Conservation (phyloP, 2,888 invertebrate species). For the Yponomeuta plumbellus region DNA sequence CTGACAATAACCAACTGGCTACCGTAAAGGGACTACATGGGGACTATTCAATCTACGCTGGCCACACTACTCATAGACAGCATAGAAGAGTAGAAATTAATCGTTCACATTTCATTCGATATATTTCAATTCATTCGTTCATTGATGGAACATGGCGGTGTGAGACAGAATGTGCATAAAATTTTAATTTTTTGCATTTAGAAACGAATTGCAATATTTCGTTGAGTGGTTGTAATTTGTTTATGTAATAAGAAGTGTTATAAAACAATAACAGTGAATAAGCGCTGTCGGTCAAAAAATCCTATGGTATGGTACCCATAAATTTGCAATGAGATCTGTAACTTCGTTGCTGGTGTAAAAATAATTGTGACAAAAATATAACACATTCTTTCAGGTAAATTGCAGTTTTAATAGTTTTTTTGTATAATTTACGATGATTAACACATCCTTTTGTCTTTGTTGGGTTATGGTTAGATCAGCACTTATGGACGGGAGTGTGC, state of each 20-base stretch:
- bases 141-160: slow-evolving; percentile 70
- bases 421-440: slow-evolving; percentile 13
- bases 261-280: slow-evolving; percentile 3
- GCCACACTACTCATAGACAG: not conserved
- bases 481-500: slow-evolving; percentile 36
- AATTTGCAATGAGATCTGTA: slow-evolving; percentile 70
- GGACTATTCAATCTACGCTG: not conserved
- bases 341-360: slow-evolving; percentile 73
- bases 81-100: not conserved
- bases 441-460: slow-evolving; percentile 18
- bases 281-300: not conserved
- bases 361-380: slow-evolving; percentile 74
- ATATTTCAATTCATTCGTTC: slow-evolving; percentile 41
- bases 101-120: slow-evolving; percentile 14
- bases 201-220: slow-evolving; percentile 43
- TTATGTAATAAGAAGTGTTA: not conserved
- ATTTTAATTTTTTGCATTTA: slow-evolving; percentile 63
- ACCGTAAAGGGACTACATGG: too few relatives aligned
- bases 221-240: not conserved
- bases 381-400: slow-evolving; percentile 64
- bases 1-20: too few relatives aligned
- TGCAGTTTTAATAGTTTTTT: slow-evolving; percentile 40
- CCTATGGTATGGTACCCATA: slow-evolving; percentile 9
- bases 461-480: slow-evolving; percentile 26
- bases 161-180: slow-evolving; percentile 70